These are phyloP conservation scores for Crossocerus cetratus DNA, from an alignment of 2,888 invertebrate genomes.

Conservation along the genomic window DNA sequence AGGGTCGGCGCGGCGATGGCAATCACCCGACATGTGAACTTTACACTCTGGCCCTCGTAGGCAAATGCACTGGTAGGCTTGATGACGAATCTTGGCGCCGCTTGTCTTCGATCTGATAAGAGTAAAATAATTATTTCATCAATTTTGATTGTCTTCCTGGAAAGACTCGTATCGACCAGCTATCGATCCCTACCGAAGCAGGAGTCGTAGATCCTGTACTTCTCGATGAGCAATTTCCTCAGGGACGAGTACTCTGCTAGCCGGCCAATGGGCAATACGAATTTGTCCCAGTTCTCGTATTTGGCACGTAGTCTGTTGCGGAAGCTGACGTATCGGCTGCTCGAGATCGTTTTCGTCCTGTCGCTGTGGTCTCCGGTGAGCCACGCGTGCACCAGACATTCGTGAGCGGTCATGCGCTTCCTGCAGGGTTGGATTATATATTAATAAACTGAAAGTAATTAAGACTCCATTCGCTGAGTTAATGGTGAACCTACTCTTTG, in stretches of 20 bases:
- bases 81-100: conserved; percentile 98
- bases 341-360: conserved; percentile 88
- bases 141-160: too few relatives aligned
- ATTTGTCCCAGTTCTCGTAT: conserved; percentile 89
- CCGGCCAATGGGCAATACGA: conserved; percentile 95
- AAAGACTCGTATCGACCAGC: neutral
- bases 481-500: conserved; percentile 86
- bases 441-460: too few relatives aligned
- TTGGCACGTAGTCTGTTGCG: conserved; percentile 91
- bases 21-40: conserved; percentile 97
- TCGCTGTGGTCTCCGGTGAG: conserved; percentile 90
- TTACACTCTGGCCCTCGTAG: conserved; percentile 98
- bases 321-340: conserved; percentile 90
- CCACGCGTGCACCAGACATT: conserved; percentile 97
- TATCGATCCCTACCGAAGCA: conserved; percentile 86
- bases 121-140: neutral
- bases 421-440: conserved; percentile 75
- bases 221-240: conserved; percentile 95
- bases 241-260: conserved; percentile 98
- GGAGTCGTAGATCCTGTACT: conserved; percentile 97
- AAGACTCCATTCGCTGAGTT: neutral
- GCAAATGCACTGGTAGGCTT: conserved; percentile 96
- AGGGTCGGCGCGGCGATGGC: conserved; percentile 96
- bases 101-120: conserved; percentile 93
- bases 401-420: conserved; percentile 98